phyloP scores from a whole-genome alignment of 1,140 invertebrate species.

The Thaumetopoea pityocampa region DNA sequence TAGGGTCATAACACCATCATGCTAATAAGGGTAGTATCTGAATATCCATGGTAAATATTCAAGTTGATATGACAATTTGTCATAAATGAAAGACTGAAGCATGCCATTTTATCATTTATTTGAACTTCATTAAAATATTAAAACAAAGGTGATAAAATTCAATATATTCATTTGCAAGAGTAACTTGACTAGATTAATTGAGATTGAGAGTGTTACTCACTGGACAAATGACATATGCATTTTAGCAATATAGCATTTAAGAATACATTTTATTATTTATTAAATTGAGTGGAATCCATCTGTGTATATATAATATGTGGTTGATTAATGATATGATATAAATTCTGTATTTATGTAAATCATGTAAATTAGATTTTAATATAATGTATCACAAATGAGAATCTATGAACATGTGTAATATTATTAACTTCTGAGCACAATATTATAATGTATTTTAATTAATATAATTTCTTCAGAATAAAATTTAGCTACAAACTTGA shows the following conservation, averaged over 20 bases:
- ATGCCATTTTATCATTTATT: slow-evolving; percentile 64
- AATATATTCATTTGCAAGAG: slow-evolving; percentile 27
- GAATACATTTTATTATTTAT: too few relatives aligned
- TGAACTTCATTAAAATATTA: slow-evolving; percentile 44
- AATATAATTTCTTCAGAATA: slow-evolving; percentile 35
- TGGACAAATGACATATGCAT: slow-evolving; percentile 15
- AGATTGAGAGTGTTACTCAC: slow-evolving; percentile 39
- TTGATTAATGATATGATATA: slow-evolving; percentile 24
- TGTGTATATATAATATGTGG: slow-evolving; percentile 33
- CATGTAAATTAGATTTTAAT: slow-evolving; percentile 35
- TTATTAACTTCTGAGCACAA: slow-evolving; percentile 38
- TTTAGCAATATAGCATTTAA: slow-evolving; percentile 22
- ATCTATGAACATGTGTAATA: slow-evolving; percentile 25
- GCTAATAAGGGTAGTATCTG: too few relatives aligned
- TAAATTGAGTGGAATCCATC: slow-evolving; percentile 19
- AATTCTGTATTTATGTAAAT: slow-evolving; percentile 37
- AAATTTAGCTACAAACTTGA: slow-evolving; percentile 22
- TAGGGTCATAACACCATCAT: too few relatives aligned
- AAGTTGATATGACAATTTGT: slow-evolving; percentile 7
- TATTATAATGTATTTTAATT: slow-evolving; percentile 49
- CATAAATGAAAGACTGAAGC: slow-evolving; percentile 67
- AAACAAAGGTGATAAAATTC: slow-evolving; percentile 49
- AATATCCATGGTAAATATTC: too few relatives aligned
- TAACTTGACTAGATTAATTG: slow-evolving; percentile 62
- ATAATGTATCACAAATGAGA: slow-evolving; percentile 15